Conservation (phyloP, 2,113 vertebrate genomes). For the Megaceryle torquata region DNA sequence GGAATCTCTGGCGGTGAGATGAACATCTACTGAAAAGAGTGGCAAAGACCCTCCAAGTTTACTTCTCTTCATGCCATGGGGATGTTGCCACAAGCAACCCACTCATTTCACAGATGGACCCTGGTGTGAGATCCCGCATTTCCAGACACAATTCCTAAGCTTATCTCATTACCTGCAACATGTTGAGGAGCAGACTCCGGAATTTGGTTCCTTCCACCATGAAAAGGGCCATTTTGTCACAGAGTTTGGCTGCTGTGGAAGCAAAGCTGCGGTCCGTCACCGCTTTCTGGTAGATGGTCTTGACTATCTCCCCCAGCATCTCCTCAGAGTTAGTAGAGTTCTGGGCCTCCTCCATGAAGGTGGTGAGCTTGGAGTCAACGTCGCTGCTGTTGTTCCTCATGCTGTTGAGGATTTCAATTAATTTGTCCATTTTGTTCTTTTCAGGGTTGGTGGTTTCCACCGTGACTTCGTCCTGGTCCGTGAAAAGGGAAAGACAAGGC, state of each 20-base stretch:
- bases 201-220: constrained; percentile 99
- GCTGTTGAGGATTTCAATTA: constrained; percentile 93
- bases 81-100: background rate
- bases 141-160: fast-evolving
- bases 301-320: constrained; percentile 88
- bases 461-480: constrained; percentile 84
- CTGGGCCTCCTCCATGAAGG: constrained; percentile 97
- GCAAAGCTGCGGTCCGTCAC: constrained; percentile 94
- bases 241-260: constrained; percentile 92
- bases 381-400: constrained; percentile 95
- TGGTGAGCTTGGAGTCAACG: constrained; percentile 88
- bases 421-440: constrained; percentile 90
- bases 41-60: background rate
- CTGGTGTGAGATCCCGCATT: background rate
- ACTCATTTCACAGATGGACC: background rate
- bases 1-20: background rate
- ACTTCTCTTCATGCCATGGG: background rate
- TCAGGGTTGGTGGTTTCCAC: constrained; percentile 77
- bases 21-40: background rate
- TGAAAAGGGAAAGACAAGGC: constrained; percentile 74
- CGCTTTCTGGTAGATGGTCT: constrained; percentile 90
- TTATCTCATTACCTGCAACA: constrained; percentile 87
- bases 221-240: constrained; percentile 97
- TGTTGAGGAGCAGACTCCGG: constrained; percentile 94
- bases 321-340: constrained; percentile 91